These are phyloP conservation scores for Rousettus madagascariensis DNA, from an alignment of 2,797 vertebrate genomes.

Conservation along the genomic window DNA sequence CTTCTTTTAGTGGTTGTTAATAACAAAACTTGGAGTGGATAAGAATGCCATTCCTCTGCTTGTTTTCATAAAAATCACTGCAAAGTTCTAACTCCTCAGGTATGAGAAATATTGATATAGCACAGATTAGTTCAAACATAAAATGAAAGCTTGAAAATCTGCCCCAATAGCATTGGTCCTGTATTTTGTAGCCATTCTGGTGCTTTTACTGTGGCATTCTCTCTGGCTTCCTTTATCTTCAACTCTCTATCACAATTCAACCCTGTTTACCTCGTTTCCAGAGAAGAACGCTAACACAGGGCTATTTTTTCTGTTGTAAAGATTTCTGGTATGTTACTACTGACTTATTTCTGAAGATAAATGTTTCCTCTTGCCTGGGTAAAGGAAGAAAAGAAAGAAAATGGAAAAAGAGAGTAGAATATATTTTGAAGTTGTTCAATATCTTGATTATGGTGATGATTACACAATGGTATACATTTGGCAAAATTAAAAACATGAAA, in stretches of 20 bases:
- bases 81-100: not conserved
- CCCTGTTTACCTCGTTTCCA: not conserved
- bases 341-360: constrained; percentile 8
- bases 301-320: not conserved
- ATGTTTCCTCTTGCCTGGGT: not conserved
- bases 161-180: not conserved
- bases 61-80: not conserved
- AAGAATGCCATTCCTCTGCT: not conserved
- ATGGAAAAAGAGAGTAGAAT: not conserved
- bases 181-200: not conserved
- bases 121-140: not conserved
- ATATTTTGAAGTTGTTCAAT: not conserved
- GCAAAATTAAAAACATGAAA: not conserved
- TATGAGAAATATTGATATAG: not conserved
- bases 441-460: not conserved
- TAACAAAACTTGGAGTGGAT: not conserved
- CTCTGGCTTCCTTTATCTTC: not conserved
- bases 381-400: not conserved
- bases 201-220: not conserved
- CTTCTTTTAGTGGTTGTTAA: not conserved
- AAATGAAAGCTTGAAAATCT: not conserved
- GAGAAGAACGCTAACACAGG: not conserved
- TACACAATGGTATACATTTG: not conserved
- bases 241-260: not conserved
- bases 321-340: not conserved